phyloP scores from a whole-genome alignment of 2,113 vertebrate species.

The Cromileptes altivelis region DNA sequence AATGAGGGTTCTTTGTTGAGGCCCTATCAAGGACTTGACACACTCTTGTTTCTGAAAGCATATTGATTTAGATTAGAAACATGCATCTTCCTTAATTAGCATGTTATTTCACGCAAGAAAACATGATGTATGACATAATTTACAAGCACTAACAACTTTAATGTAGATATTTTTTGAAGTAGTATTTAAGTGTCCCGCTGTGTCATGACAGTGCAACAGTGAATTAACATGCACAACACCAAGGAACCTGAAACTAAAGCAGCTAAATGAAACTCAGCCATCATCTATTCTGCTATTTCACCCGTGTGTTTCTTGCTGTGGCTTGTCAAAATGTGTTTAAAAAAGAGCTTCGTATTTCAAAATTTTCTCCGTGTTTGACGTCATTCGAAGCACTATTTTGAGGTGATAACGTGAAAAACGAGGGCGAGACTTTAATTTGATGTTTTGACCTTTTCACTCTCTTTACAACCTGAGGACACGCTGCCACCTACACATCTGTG shows the following conservation, averaged over 20 bases:
- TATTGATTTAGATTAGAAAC: neutral
- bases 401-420: neutral
- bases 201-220: neutral
- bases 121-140: too few relatives aligned
- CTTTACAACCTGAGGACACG: neutral
- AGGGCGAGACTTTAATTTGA: neutral
- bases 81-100: neutral
- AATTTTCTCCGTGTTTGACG: neutral
- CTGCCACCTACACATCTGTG: constrained; percentile 20
- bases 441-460: constrained; percentile 16
- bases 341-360: too few relatives aligned
- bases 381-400: neutral
- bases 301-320: neutral
- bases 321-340: neutral
- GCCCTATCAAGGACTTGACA: too few relatives aligned
- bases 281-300: neutral
- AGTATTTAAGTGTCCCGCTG: neutral
- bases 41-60: too few relatives aligned
- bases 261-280: too few relatives aligned
- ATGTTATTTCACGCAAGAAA: neutral
- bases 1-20: too few relatives aligned
- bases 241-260: neutral
- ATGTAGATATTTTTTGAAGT: neutral
- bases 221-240: neutral
- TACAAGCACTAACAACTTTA: neutral